Base-by-base conservation (phyloP, 2,113 vertebrate species). In the Malaclemys terrapin region DNA sequence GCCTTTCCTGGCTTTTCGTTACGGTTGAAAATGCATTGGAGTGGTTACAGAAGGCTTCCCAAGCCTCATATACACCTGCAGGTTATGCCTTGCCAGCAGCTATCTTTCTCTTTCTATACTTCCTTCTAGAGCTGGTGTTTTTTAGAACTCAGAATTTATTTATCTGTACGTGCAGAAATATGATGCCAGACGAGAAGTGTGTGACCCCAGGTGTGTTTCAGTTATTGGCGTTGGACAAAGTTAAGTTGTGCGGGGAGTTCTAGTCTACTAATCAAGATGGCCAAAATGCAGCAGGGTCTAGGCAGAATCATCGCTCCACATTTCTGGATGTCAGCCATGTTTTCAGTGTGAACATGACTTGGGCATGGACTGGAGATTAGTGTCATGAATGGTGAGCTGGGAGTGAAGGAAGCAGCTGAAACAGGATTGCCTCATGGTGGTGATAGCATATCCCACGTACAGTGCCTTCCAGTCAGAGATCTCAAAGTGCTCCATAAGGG, bases 391-490 rank as follows among this genome's bases (percentile, higher is more conserved):
- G 2, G 25, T 42, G 86, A 96, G 91, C 76, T 87, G 82, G 89
- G 94, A 96, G 87, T 76, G 81, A 89, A 96, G 95, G 96, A 96
- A 96, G 29, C 94, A 93, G 91, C 89, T 90, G 86, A 91, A 85
- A 83, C 96, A 96, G 90, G 86, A 96, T 95, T 95, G 91, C 89
- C 95, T 96, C 90, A 92, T 83, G 92, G 94, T 86, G 95, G 91
- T 89, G 94, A 88, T 93, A 92, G 54, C 59, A 82, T 38, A 87
- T 96, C 87, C 56, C 75, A 88, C 88, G 96, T 87, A 80, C 52
- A 24, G 0, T 17, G 53, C 31, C 90, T 87, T 95, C 72, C 84
- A 62, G 94, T 93, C 90, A 95, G 93, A 92, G 90, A 78, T 83
- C 81, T 95, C 49, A 42, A 86, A 91, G 72, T 20, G 50, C 50